Evolutionary conservation across 1,140 invertebrate species (phyloP), one percentile per base, ranked within the genome.

Genomic region (Whitmania pigra): DNA sequence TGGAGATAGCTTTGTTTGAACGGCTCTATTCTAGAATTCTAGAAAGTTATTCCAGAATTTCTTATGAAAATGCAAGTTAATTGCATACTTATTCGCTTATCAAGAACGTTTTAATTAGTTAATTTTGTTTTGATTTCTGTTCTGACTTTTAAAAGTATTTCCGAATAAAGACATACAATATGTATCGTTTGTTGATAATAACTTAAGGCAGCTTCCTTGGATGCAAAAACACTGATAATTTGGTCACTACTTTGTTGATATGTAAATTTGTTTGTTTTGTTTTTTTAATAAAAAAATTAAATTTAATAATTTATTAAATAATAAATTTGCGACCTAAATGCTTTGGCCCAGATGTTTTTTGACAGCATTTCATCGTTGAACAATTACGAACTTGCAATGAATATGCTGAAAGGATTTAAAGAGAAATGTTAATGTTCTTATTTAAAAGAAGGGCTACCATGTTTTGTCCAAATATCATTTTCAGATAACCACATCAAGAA

Each of bases 351-450:
- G 54, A 63, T 17, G 57, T 13, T 63, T 15, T 15, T n/a, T 63
- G 29, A 22, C 22, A 4, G 29, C 57, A 2, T 63, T 11, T 31
- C 22, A 22, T 15, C 20, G 18, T 13, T 25, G 29, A 63, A 63
- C 5, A 63, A 13, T 25, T 11, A 63, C 20, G 18, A 22, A 63
- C 4, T 11, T 15, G 29, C 29, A 63, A 17, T 63, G 22, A 63
- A 63, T 31, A 13, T 63, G 29, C 57, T 63, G 57, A 63, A 63
- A 63, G 20, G 57, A 63, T 6, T 63, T 63, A 25, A 31, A 63
- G 57, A 63, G 57, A 25, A 25, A 63, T 7, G 11, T 63, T 9
- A 5, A n/a, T 60, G 55, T 60, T 60, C n/a, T 60, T 60, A 22
- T n/a, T n/a, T 36, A 1, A 25, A 25, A 63, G 15, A 22, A 4